phyloP scores from a whole-genome alignment of 1,140 invertebrate genomes.

The Drosophila ananassae region DNA sequence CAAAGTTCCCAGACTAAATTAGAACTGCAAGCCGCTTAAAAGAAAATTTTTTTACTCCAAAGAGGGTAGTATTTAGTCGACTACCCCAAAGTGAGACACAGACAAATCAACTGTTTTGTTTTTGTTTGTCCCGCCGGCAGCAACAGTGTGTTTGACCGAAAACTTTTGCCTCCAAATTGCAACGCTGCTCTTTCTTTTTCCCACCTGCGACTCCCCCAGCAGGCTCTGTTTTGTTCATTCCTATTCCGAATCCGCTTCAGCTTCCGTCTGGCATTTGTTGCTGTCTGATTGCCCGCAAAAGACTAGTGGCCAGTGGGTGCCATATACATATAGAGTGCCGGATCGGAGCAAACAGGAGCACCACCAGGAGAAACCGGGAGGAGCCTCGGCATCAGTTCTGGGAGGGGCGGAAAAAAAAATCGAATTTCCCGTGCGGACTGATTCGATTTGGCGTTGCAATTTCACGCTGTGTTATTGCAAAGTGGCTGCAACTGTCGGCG shows the following conservation, averaged over 20 bases:
- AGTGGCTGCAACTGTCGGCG: constrained; percentile 76
- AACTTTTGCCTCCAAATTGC: constrained; percentile 53
- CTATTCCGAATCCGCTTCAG: constrained; percentile 9
- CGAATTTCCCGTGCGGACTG: constrained; percentile 83
- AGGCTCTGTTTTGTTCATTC: background rate
- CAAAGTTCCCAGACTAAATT: too few species aligned
- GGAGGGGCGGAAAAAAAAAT: constrained; percentile 51
- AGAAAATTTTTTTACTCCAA: background rate
- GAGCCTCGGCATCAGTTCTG: constrained; percentile 10
- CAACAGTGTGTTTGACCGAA: constrained; percentile 59
- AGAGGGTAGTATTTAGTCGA: background rate
- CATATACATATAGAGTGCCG: constrained; percentile 8
- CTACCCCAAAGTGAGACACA: background rate
- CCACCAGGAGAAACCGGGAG: constrained; percentile 1
- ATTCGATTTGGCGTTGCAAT: constrained; percentile 84
- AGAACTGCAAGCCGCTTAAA: background rate
- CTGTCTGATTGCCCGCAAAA: constrained; percentile 78
- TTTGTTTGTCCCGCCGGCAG: constrained; percentile 37
- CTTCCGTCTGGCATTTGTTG: constrained; percentile 65
- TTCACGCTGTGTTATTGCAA: constrained; percentile 84
- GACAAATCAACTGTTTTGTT: constrained; percentile 18
- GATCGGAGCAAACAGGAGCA: constrained; percentile 15
- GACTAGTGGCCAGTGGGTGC: constrained; percentile 35
- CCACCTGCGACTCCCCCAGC: background rate
- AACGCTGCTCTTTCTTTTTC: constrained; percentile 16